Percentiles rank a stretch among this genome's conserved stretches.
These are phyloP conservation scores for Bombus cullumanus DNA, from an alignment of 1,140 invertebrate genomes.

Conservation along the genomic window DNA sequence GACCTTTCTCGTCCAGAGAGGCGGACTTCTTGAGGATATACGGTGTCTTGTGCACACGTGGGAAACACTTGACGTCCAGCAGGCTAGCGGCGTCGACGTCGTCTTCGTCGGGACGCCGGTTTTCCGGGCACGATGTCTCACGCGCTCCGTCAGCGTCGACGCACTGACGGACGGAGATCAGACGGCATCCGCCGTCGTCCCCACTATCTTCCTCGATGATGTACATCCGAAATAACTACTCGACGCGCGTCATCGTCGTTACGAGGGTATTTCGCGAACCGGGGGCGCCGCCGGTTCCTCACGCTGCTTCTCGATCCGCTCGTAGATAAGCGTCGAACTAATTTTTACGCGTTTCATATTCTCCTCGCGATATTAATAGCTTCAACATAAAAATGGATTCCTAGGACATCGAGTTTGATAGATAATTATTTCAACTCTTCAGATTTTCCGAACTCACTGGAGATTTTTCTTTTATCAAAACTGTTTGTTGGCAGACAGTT, in stretches of 20 bases:
- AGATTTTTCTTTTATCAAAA: neutral
- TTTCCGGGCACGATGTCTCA: conserved; percentile 47
- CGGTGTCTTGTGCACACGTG: conserved; percentile 26
- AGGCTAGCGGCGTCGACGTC: conserved; percentile 38
- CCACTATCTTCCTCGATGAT: conserved; percentile 76
- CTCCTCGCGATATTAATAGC: neutral
- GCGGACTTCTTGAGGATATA: conserved; percentile 3
- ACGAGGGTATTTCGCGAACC: conserved; percentile 39
- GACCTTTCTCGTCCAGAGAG: conserved; percentile 6
- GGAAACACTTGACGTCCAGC: conserved; percentile 42
- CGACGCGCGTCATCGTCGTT: conserved; percentile 59
- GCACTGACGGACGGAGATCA: conserved; percentile 77
- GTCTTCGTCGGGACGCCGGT: conserved; percentile 17
- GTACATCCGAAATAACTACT: conserved; percentile 76
- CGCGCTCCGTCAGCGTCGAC: conserved; percentile 64
- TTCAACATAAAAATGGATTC: neutral
- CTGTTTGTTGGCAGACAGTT: neutral
- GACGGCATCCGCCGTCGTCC: conserved; percentile 78
- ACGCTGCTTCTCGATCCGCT: conserved; percentile 2
- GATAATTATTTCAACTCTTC: neutral
- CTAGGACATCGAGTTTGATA: neutral
- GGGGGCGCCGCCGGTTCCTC: conserved; percentile 9
- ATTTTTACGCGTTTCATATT: conserved; percentile 1
- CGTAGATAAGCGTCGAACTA: no score
- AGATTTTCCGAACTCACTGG: neutral